phyloP scores from a whole-genome alignment of 2,797 vertebrate genomes.

The Carapus acus region DNA sequence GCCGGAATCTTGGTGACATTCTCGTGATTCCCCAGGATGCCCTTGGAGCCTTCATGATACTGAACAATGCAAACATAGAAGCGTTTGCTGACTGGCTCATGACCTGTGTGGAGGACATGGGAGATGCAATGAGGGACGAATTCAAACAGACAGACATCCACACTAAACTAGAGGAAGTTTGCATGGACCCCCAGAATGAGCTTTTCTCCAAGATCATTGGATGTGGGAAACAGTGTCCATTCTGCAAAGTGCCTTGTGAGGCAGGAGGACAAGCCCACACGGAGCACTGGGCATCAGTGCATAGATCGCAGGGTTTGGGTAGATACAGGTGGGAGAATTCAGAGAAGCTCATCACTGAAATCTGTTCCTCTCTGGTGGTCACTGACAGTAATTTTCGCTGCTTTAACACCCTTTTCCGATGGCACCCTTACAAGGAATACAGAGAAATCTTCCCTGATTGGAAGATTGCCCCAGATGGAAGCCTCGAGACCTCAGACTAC shows the following conservation, averaged over 20 bases:
- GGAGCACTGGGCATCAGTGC: conserved; percentile 47
- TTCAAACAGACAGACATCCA: too few species aligned
- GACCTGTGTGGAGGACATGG: too few species aligned
- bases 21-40: conserved; percentile 25
- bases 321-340: fast-evolving
- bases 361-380: conserved; percentile 48
- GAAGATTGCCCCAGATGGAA: conserved; percentile 61
- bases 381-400: fast-evolving
- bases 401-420: fast-evolving
- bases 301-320: conserved; percentile 50
- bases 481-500: conserved; percentile 63
- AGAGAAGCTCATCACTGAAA: conserved; percentile 5
- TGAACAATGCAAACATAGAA: too few species aligned
- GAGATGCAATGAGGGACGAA: too few species aligned
- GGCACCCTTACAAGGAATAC: conserved; percentile 55
- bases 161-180: too few species aligned
- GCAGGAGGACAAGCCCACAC: conserved; percentile 48
- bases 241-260: conserved; percentile 64
- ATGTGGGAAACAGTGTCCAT: conserved; percentile 58
- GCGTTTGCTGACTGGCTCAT: too few species aligned
- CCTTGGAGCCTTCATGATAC: too few species aligned
- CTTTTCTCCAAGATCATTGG: conserved; percentile 51
- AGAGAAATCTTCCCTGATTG: conserved; percentile 46
- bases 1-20: conserved; percentile 33
- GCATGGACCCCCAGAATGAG: conserved; percentile 52